These are phyloP conservation scores for Orientallactaga bullata DNA, from an alignment of 2,113 vertebrate species.

Conservation along the genomic window DNA sequence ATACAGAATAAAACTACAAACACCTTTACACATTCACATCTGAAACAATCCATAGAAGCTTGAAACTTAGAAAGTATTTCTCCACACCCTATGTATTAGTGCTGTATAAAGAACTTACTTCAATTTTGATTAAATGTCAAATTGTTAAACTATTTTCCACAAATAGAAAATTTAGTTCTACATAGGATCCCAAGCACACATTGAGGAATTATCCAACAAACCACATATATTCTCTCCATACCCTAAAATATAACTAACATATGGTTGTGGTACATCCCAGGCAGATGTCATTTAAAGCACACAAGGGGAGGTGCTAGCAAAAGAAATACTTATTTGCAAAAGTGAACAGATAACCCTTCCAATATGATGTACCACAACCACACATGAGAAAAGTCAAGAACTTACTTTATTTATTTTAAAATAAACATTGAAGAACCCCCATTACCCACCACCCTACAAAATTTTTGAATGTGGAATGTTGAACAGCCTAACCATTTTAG, in stretches of 20 bases:
- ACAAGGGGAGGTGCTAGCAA: constrained; percentile 74
- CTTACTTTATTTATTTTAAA: constrained; percentile 77
- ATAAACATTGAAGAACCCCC: constrained; percentile 72
- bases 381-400: constrained; percentile 80
- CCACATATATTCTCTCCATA: neutral
- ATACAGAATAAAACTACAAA: constrained; percentile 52
- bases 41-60: constrained; percentile 48
- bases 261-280: constrained; percentile 85
- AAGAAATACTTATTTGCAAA: constrained; percentile 65
- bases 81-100: constrained; percentile 8
- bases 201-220: constrained; percentile 47
- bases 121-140: constrained; percentile 51
- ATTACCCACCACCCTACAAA: constrained; percentile 79
- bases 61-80: constrained; percentile 47
- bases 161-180: constrained; percentile 63
- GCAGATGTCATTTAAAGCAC: constrained; percentile 77
- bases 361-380: constrained; percentile 82
- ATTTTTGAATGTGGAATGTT: constrained; percentile 81
- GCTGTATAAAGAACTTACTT: constrained; percentile 65
- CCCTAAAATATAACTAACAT: constrained; percentile 65
- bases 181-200: constrained; percentile 34
- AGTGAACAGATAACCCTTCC: constrained; percentile 66
- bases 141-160: constrained; percentile 50
- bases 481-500: constrained; percentile 74
- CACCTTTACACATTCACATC: constrained; percentile 60